Base-by-base conservation (phyloP, 2,888 invertebrate genomes). In the Neuroscelio doddi region DNA sequence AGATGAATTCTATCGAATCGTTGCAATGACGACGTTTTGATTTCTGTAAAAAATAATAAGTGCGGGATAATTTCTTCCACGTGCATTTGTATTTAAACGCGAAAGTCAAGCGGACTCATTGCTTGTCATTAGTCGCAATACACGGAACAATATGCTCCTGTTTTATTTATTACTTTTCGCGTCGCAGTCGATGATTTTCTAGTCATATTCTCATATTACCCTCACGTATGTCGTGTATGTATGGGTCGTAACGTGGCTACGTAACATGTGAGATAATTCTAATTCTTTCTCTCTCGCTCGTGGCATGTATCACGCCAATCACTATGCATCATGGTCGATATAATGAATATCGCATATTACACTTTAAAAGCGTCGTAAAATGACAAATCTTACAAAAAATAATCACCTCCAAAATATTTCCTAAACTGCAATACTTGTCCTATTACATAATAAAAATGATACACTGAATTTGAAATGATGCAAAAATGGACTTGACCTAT, bases 181-280 rank as follows among this genome's bases (percentile, higher is more conserved):
- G 42, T 46, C 53, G 56, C 42, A 56, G 51, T 51, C 50, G 38
- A 64, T 46, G 56, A 65, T 65, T 59, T 65, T 65, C 58, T 56
- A 47, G 46, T 30, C 51, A 55, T 58, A 64, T 59, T 59, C 64
- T 64, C 58, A 45, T 44, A 26, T 64, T 64, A 59, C 61, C 56
- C 51, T 59, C 52, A 51, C 59, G 47, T 52, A 46, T 45, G 52
- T 42, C 16, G 16, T 10, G 10, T 49, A 36, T 51, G 46, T 51
- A 42, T 44, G 38, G 38, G 51, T 65, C 56, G 59, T 59, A 65
- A 65, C 56, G 64, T 59, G 64, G 53, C 55, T 65, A 52, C 61
- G 65, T 65, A 65, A 65, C 49, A 42, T 57, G 57, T 65, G 61
- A 65, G 65, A 65, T 65, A 65, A 65, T 61, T 65, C 56, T 51